A percentile compares a stretch with the other conserved stretches of the same genome.
Evolutionary conservation across 1,140 invertebrate genomes (phyloP).

Genomic region (Solenopsis fugax): DNA sequence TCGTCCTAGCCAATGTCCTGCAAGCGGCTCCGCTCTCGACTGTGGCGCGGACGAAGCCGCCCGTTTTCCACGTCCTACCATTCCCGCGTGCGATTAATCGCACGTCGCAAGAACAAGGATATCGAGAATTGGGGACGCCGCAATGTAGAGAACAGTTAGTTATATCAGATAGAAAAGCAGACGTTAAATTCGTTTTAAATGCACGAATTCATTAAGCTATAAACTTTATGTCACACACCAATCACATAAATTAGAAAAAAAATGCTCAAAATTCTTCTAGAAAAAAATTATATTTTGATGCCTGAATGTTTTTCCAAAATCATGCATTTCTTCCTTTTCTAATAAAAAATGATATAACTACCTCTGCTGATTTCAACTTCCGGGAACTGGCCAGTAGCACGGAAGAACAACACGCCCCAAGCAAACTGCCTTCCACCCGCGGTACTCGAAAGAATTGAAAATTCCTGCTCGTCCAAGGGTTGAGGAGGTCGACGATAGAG

Average conservation of each 20-base stretch:
- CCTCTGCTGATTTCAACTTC: conserved; percentile 44
- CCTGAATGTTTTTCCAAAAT: background rate
- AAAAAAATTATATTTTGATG: background rate
- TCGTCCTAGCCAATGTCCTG: conserved; percentile 82
- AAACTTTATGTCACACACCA: background rate
- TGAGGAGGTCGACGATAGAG: conserved; percentile 71
- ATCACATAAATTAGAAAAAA: background rate
- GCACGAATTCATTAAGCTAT: background rate
- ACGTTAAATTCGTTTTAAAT: too few species aligned
- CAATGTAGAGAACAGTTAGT: conserved; percentile 17
- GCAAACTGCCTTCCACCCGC: conserved; percentile 77
- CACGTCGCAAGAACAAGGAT: conserved; percentile 32
- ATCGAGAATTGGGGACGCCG: background rate
- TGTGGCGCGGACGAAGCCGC: conserved; percentile 31
- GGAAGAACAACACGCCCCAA: conserved; percentile 61
- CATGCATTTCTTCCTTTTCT: conserved; percentile 10
- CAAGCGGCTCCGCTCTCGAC: conserved; percentile 62
- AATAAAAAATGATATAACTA: conserved; percentile 1
- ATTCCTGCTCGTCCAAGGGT: conserved; percentile 83
- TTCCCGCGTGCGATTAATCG: conserved; percentile 74
- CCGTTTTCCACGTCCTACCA: conserved; percentile 69
- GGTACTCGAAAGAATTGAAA: conserved; percentile 85
- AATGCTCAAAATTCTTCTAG: background rate
- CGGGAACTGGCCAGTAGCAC: conserved; percentile 43
- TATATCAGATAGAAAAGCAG: background rate